Evolutionary conservation across 2,113 vertebrate genomes (phyloP).

Genomic region (Tringa solitaria): DNA sequence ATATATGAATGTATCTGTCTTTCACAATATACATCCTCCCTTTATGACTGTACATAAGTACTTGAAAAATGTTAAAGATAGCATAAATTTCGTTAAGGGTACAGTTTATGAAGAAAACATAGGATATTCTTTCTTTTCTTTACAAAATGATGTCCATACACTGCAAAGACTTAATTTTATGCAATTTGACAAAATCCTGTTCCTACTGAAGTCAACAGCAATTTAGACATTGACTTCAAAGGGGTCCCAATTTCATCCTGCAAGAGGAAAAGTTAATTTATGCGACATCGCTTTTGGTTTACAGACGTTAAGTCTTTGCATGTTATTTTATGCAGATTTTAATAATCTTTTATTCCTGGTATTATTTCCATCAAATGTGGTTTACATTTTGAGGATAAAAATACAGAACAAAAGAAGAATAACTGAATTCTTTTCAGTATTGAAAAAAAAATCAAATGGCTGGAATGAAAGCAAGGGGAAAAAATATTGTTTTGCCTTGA

Average conservation of each 20-base stretch:
- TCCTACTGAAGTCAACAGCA: neutral
- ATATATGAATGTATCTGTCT: neutral
- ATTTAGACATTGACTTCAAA: neutral
- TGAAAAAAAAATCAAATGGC: neutral
- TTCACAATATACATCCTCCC: neutral
- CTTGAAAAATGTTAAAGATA: neutral
- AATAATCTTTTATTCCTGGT: neutral
- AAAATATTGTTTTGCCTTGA: neutral
- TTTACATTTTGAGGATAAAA: neutral
- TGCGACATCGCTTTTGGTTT: neutral
- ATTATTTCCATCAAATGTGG: neutral
- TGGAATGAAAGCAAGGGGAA: neutral
- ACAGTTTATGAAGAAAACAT: neutral
- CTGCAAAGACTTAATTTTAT: neutral
- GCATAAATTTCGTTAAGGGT: neutral
- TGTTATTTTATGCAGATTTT: neutral
- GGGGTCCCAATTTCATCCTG: neutral
- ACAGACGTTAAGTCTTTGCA: neutral
- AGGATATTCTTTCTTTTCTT: neutral
- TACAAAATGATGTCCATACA: neutral
- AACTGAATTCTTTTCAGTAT: neutral
- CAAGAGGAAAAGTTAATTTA: neutral
- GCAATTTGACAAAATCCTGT: neutral
- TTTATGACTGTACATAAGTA: neutral
- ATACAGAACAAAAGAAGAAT: neutral